phyloP scores from a whole-genome alignment of 2,888 invertebrate species.

The Prosapia bicincta region DNA sequence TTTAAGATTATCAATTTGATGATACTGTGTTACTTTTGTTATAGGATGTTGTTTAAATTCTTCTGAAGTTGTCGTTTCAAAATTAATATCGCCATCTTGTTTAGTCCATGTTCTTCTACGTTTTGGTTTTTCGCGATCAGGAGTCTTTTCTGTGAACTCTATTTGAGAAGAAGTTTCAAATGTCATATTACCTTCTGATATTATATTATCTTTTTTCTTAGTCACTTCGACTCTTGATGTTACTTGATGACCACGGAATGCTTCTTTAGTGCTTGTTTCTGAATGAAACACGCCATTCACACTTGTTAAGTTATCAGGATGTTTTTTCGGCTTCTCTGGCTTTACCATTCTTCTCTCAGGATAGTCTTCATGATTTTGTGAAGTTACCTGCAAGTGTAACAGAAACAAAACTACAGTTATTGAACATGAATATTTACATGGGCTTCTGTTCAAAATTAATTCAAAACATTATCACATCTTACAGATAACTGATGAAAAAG shows the following conservation, averaged over 20 bases:
- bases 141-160: conserved; percentile 59
- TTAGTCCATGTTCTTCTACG: conserved; percentile 68
- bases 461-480: too few relatives aligned
- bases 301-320: conserved; percentile 38
- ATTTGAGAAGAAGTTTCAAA: conserved; percentile 62
- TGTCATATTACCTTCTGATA: conserved; percentile 52
- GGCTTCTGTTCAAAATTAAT: too few relatives aligned
- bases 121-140: conserved; percentile 54
- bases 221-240: conserved; percentile 37
- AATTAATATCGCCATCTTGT: conserved; percentile 64
- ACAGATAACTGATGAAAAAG: too few relatives aligned
- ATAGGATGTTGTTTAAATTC: conserved; percentile 45
- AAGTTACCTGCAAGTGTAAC: conserved; percentile 32
- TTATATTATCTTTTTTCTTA: conserved; percentile 41
- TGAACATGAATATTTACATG: too few relatives aligned
- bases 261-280: conserved; percentile 39
- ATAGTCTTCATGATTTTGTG: conserved; percentile 40
- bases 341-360: conserved; percentile 39
- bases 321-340: conserved; percentile 39
- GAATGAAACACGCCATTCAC: conserved; percentile 38
- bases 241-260: conserved; percentile 39
- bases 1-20: conserved; percentile 50
- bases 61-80: conserved; percentile 60
- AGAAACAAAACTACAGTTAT: not conserved
- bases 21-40: conserved; percentile 42